Base-by-base conservation (phyloP, 2,797 vertebrate genomes). In the Cygnus olor region DNA sequence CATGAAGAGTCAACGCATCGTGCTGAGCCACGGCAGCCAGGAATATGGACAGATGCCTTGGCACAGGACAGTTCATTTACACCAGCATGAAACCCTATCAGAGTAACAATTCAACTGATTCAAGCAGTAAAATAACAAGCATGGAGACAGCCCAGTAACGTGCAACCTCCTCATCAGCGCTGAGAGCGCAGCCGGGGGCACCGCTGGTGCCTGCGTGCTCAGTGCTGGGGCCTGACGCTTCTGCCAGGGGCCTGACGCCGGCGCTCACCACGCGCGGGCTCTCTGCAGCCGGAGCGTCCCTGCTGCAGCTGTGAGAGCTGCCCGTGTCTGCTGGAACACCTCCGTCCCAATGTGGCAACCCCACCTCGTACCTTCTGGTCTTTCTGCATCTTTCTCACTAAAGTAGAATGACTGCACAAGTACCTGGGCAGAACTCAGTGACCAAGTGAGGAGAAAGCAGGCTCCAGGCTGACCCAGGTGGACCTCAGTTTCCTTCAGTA, bases 151-250 rank as follows among this genome's bases (percentile, higher is more conserved):
- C 69, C 56, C 80, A 68, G 45, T 5, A 47, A 38, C 21, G 25
- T 19, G 36, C 68, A 47, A 56, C 73, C 78, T 72, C 68, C 61
- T 2, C 34, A 13, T 18, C 5, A 19, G 80, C 2, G 1, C 71
- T 22, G 54, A 66, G 94, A n/a, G 61, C 1, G 12, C 68, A 79
- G 89, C 86, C 47, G 84, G 89, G 44, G 74, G 61, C 57, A 11
- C 7, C 72, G 25, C 81, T 8, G 53, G 18, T 1, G 38, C 74
- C 64, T 1, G 38, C 3, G 1, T 1, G 45, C 25, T 4, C 60
- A 2, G 19, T 1, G 0, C 9, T 0, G 17, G 0, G 70, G 32
- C 24, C 40, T 0, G 5, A 13, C 44, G 22, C 27, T 57, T 3
- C 51, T 0, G 9, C 0, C 6, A 7, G 2, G 44, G 3, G 32